Base-by-base conservation (phyloP, 2,113 vertebrate species). In the Thalassarche chlororhynchos region DNA sequence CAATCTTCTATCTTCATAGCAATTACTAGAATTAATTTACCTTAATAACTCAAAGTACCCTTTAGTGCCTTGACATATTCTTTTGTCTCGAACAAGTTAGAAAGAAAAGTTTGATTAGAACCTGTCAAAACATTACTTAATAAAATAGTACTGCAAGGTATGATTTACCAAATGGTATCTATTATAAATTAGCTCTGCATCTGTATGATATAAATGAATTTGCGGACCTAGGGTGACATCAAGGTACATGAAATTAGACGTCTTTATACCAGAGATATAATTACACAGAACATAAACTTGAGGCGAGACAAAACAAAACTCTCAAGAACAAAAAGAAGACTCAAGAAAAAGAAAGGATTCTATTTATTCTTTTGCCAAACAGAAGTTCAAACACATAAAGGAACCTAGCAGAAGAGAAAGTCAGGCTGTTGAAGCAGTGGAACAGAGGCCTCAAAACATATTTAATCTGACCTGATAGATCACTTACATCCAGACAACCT, bases 21-120 rank as follows among this genome's bases (percentile, higher is more conserved):
- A 94, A 96, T 94, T 96, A 93, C 58, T 62, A 74, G 89, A 95
- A 96, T 87, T 92, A 90, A 92, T 96, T 96, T 96, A 72, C 57
- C 77, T 79, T 95, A 95, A 87, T 93, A 89, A 88, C 40, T 84
- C 49, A 61, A 84, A 89, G 91, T 84, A 96, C 91, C 87, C 62
- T 79, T 91, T 96, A 91, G 66, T 66, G 62, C 38, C 54, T 91
- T 95, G 81, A 95, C 84, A 83, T 61, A 79, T 70, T 85, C 85
- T 88, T 91, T 88, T 93, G 87, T 95, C 91, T 97, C 62, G n/a
- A 49, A 78, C 46, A 89, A 85, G 70, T 68, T 80, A 75, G 74
- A 97, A 79, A 95, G 66, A 87, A 86, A 95, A 96, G 87, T 95
- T 95, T 87, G 70, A 93, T 96, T 89, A 95, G 80, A 95, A 91